phyloP scores from a whole-genome alignment of 2,797 vertebrate species.

The Syngnathus rostellatus region DNA sequence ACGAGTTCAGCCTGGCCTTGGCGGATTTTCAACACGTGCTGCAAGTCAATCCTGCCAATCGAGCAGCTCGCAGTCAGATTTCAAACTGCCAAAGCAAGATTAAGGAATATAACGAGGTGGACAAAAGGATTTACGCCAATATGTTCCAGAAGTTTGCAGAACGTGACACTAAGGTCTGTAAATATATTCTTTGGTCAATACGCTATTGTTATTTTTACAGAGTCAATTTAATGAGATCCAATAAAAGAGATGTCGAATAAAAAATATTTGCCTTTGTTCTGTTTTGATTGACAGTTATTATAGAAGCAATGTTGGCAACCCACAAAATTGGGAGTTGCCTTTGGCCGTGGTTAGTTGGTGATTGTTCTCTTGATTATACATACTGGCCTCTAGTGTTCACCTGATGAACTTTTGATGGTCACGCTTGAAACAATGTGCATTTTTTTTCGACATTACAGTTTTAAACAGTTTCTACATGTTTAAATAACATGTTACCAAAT shows the following conservation, averaged over 20 bases:
- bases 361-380: slow-evolving; percentile 9
- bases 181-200: slow-evolving; percentile 1
- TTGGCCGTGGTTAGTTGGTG: not conserved
- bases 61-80: slow-evolving; percentile 81
- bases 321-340: not conserved
- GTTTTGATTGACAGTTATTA: not conserved
- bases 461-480: too few species aligned
- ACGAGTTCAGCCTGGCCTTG: slow-evolving; percentile 84
- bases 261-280: not conserved
- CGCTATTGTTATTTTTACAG: not conserved
- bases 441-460: too few species aligned
- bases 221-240: not conserved
- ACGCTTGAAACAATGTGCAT: not conserved
- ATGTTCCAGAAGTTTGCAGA: slow-evolving; percentile 98
- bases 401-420: not conserved
- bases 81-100: slow-evolving; percentile 81
- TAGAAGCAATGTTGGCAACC: not conserved
- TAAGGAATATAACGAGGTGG: slow-evolving; percentile 84
- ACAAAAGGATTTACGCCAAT: slow-evolving; percentile 89
- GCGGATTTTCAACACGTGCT: slow-evolving; percentile 85
- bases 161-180: slow-evolving; percentile 81
- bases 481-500: too few species aligned
- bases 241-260: not conserved
- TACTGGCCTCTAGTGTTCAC: slow-evolving; percentile 53
- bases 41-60: slow-evolving; percentile 83